These are phyloP conservation scores for Sarcophaga bullata DNA, from an alignment of 1,140 invertebrate species.

Conservation along the genomic window DNA sequence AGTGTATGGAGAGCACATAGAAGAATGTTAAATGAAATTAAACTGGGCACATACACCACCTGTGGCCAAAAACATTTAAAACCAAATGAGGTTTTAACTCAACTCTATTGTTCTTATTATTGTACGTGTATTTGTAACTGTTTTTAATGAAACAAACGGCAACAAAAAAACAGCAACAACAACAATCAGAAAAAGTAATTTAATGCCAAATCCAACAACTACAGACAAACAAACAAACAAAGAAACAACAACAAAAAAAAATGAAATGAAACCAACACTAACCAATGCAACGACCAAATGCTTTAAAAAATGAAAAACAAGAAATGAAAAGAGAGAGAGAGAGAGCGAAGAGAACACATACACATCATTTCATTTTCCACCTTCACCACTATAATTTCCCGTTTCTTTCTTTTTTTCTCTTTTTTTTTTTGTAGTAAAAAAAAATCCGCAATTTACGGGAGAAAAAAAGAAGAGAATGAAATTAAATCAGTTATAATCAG, in stretches of 20 bases:
- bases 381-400: not conserved
- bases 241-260: too few relatives aligned
- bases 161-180: too few relatives aligned
- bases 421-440: too few relatives aligned
- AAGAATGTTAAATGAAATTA: constrained; percentile 41
- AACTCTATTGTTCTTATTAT: not conserved
- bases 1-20: not conserved
- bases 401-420: not conserved
- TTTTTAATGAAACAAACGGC: constrained; percentile 7
- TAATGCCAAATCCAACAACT: too few relatives aligned
- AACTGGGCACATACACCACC: constrained; percentile 35
- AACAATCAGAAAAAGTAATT: too few relatives aligned
- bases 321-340: too few relatives aligned
- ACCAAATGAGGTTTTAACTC: constrained; percentile 38
- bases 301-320: too few relatives aligned
- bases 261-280: not conserved
- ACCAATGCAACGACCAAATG: not conserved
- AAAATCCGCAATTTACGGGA: constrained; percentile 14
- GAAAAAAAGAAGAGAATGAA: not conserved
- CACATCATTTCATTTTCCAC: not conserved
- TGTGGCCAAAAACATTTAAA: constrained; percentile 39
- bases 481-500: constrained; percentile 35
- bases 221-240: too few relatives aligned
- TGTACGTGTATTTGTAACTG: not conserved
- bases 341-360: not conserved